Percentiles rank a stretch among this genome's conserved stretches.
These are phyloP conservation scores for Tiphia femorata DNA, from an alignment of 2,888 invertebrate genomes.

Conservation along the genomic window DNA sequence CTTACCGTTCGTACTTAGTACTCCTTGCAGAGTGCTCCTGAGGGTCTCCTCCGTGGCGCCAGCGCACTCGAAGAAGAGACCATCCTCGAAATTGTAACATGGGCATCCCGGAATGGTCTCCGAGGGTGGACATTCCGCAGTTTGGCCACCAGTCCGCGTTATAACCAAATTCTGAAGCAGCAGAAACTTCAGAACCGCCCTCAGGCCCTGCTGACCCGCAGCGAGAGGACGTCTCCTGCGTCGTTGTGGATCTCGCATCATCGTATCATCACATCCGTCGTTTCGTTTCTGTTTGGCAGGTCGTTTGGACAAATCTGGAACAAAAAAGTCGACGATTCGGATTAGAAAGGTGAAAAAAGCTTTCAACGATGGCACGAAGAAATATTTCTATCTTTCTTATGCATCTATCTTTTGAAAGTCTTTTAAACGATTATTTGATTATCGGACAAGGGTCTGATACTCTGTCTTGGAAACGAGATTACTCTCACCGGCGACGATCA, in stretches of 20 bases:
- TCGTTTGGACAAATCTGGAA: constrained; percentile 33
- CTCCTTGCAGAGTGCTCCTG: constrained; percentile 79
- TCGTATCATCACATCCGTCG: constrained; percentile 53
- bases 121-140: constrained; percentile 61
- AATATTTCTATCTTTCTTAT: too few relatives aligned
- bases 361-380: too few relatives aligned
- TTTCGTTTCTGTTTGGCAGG: background rate
- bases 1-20: constrained; percentile 66
- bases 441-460: too few relatives aligned
- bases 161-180: constrained; percentile 39
- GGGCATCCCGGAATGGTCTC: constrained; percentile 79
- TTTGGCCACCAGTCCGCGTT: constrained; percentile 43
- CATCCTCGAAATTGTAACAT: constrained; percentile 93
- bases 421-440: too few relatives aligned
- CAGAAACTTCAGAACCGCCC: constrained; percentile 43
- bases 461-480: too few relatives aligned
- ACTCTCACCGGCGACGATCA: too few relatives aligned
- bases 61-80: constrained; percentile 89
- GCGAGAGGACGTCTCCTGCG: constrained; percentile 30
- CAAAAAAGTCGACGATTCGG: too few relatives aligned
- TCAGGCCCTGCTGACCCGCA: constrained; percentile 35
- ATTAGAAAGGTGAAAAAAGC: too few relatives aligned
- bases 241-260: constrained; percentile 52
- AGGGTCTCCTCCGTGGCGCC: constrained; percentile 83
- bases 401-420: too few relatives aligned